phyloP scores from a whole-genome alignment of 2,888 invertebrate genomes.

The Drosophila mettleri region DNA sequence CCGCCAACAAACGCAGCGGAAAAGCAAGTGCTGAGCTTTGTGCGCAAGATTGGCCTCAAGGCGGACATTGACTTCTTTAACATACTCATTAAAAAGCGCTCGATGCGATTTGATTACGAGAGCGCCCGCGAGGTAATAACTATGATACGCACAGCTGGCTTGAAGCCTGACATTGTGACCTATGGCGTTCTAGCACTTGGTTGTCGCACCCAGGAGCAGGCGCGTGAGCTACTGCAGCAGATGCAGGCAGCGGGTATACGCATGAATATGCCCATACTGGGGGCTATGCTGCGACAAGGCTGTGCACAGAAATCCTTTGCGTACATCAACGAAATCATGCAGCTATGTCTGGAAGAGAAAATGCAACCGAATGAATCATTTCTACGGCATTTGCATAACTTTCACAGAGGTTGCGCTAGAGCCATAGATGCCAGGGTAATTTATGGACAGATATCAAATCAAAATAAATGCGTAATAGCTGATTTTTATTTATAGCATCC shows the following conservation, averaged over 20 bases:
- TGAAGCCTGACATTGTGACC: slow-evolving; percentile 91
- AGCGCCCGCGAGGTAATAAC: slow-evolving; percentile 88
- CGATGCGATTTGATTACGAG: slow-evolving; percentile 89
- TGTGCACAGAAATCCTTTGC: slow-evolving; percentile 87
- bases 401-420: slow-evolving; percentile 87
- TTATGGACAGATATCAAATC: neutral
- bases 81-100: slow-evolving; percentile 92
- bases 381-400: slow-evolving; percentile 88
- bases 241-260: slow-evolving; percentile 89
- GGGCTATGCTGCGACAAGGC: slow-evolving; percentile 90
- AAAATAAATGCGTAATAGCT: neutral
- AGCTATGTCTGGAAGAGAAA: slow-evolving; percentile 87
- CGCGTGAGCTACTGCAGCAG: slow-evolving; percentile 88
- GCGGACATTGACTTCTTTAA: slow-evolving; percentile 94
- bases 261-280: slow-evolving; percentile 91
- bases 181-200: slow-evolving; percentile 94
- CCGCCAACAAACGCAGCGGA: slow-evolving; percentile 89
- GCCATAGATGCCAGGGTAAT: slow-evolving; percentile 86
- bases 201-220: slow-evolving; percentile 89
- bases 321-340: slow-evolving; percentile 90
- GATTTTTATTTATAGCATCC: slow-evolving; percentile 82
- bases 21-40: slow-evolving; percentile 87
- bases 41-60: slow-evolving; percentile 87
- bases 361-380: slow-evolving; percentile 88
- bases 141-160: slow-evolving; percentile 86